These are phyloP conservation scores for Leptodactylus fuscus DNA, from an alignment of 2,113 vertebrate genomes.

Conservation along the genomic window DNA sequence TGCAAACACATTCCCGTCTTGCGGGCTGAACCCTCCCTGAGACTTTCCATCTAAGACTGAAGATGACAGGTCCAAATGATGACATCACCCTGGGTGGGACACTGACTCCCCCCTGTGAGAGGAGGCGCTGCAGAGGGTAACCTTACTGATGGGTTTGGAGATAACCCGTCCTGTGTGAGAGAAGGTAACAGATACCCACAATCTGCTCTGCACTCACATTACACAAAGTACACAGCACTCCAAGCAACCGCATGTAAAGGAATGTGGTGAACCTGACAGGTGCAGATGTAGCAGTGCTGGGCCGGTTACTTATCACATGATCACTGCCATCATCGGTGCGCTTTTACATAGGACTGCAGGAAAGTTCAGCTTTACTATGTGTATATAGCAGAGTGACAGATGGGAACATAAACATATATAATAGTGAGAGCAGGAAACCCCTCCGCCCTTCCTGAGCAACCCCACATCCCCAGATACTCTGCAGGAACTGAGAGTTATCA, in stretches of 20 bases:
- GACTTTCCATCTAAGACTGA: not conserved
- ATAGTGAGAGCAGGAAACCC: not conserved
- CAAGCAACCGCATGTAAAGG: not conserved
- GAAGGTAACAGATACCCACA: not conserved
- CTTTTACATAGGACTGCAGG: too few relatives aligned
- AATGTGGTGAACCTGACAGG: not conserved
- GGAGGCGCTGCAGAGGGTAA: not conserved
- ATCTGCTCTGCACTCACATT: not conserved
- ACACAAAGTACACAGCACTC: too few relatives aligned
- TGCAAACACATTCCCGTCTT: not conserved
- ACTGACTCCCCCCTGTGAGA: too few relatives aligned
- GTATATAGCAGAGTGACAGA: not conserved
- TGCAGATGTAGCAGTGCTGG: not conserved
- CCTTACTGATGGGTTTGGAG: not conserved
- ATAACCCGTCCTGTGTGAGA: not conserved
- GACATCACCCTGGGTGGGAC: conserved; percentile 22
- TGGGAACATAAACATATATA: not conserved
- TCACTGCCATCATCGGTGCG: too few relatives aligned
- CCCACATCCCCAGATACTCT: not conserved
- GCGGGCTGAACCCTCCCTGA: too few relatives aligned
- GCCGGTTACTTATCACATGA: too few relatives aligned
- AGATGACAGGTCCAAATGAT: conserved; percentile 16
- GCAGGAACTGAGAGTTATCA: not conserved
- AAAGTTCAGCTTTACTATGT: not conserved
- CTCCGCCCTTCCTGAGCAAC: conserved; percentile 14